Base-by-base conservation (phyloP, 2,888 invertebrate species). In the Lutraria lutraria region DNA sequence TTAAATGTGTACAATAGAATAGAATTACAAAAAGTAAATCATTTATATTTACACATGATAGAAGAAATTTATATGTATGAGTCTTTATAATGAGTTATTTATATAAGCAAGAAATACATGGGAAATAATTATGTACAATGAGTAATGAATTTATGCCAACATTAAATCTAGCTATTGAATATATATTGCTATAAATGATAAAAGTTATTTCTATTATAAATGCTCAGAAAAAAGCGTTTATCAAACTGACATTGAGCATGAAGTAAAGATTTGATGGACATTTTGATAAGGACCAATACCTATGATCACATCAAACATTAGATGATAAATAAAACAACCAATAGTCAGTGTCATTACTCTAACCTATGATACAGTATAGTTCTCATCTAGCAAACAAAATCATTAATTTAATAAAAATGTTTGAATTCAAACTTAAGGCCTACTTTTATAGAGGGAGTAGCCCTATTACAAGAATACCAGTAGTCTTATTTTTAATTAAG, bases 161-260 rank as follows among this genome's bases (percentile, higher is more conserved):
- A 43, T 72, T 13, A 43, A 34, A 3, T 34, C 52, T 43, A 79
- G 43, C 79, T 79, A 6, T 19, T n/a, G 3, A 31, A 79, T 68
- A 68, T n/a, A n/a, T 68, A 68, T 68, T 68, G 63, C 63, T 68
- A 68, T 68, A 25, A 68, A 25, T 68, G 63, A n/a, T 68, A 68
- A 68, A 56, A 68, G 12, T 68, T 25, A 68, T 68, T 0, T 68
- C 6, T 25, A 68, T n/a, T n/a, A n/a, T 68, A 25, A 3, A 68
- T 25, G 25, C 63, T 68, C 4, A 8, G 63, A 68, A 68, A n/a
- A 25, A 12, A 25, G 63, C 63, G 8, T n/a, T 25, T 25, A 68
- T 25, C 25, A 68, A 25, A 25, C 25, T 68, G 8, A 25, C n/a
- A 25, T 68, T 25, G 2, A 25, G 25, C 10, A n/a, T 68, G 25